phyloP scores from a whole-genome alignment of 2,888 invertebrate genomes.

The Buathra laborator region DNA sequence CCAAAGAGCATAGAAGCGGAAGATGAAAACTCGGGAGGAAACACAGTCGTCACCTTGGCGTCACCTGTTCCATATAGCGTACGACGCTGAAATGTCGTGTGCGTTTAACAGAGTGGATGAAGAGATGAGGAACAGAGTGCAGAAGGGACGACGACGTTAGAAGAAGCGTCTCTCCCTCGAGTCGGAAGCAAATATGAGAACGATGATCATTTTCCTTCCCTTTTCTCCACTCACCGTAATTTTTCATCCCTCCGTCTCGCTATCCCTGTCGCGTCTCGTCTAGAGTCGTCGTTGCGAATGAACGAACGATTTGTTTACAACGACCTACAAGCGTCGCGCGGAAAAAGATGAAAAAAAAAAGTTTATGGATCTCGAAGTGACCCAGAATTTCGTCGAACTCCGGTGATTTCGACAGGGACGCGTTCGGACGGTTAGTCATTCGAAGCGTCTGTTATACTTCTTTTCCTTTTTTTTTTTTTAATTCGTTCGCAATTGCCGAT shows the following conservation, averaged over 20 bases:
- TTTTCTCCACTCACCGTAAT: slow-evolving; percentile 21
- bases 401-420: slow-evolving; percentile 21
- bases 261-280: background rate
- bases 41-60: slow-evolving; percentile 47
- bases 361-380: background rate
- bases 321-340: slow-evolving; percentile 46
- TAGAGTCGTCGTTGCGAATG: slow-evolving; percentile 25
- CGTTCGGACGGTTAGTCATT: slow-evolving; percentile 26
- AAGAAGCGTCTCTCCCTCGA: slow-evolving; percentile 36
- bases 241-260: background rate
- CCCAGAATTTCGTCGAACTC: slow-evolving; percentile 38
- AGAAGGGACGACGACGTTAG: background rate
- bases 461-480: slow-evolving; percentile 22
- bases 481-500: slow-evolving; percentile 18
- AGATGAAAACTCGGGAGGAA: slow-evolving; percentile 49
- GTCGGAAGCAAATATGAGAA: slow-evolving; percentile 50
- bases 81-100: slow-evolving; percentile 28
- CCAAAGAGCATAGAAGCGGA: slow-evolving; percentile 20
- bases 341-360: slow-evolving; percentile 26
- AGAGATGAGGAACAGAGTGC: slow-evolving; percentile 47
- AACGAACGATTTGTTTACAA: slow-evolving; percentile 62
- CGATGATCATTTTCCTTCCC: slow-evolving; percentile 49
- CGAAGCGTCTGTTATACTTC: slow-evolving; percentile 18
- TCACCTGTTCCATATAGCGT: slow-evolving; percentile 60
- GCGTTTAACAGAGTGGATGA: slow-evolving; percentile 53